phyloP scores from a whole-genome alignment of 2,888 invertebrate species.

The Nudaria mundana region DNA sequence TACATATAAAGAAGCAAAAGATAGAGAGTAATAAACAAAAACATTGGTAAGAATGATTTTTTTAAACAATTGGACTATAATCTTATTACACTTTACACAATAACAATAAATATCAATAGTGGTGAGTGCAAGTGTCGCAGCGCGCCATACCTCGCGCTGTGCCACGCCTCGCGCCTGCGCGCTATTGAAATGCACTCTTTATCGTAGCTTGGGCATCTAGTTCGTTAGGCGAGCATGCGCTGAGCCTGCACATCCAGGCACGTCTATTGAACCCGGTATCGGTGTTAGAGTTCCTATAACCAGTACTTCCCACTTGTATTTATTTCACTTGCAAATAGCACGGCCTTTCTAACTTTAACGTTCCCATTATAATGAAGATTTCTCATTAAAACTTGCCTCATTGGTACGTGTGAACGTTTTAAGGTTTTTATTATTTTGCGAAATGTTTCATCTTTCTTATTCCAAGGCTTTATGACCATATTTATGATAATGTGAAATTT shows the following conservation, averaged over 20 bases:
- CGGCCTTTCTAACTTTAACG: constrained; percentile 22
- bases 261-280: constrained; percentile 71
- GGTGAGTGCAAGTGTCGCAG: constrained; percentile 27
- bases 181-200: constrained; percentile 60
- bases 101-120: constrained; percentile 29
- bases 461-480: background rate
- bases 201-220: constrained; percentile 67
- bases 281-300: constrained; percentile 67
- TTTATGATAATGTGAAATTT: background rate
- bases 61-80: constrained; percentile 17
- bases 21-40: too few species aligned
- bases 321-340: constrained; percentile 33
- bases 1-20: too few species aligned
- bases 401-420: constrained; percentile 20
- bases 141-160: constrained; percentile 3
- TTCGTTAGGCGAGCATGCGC: constrained; percentile 68
- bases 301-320: constrained; percentile 37
- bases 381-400: constrained; percentile 25
- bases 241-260: constrained; percentile 21
- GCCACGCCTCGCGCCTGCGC: constrained; percentile 33
- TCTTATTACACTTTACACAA: constrained; percentile 28
- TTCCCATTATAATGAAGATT: constrained; percentile 22
- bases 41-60: too few species aligned
- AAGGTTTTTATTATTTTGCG: constrained; percentile 6
- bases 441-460: constrained; percentile 6